Base-by-base conservation (phyloP, 2,113 vertebrate genomes). In the Myotis brandtii region DNA sequence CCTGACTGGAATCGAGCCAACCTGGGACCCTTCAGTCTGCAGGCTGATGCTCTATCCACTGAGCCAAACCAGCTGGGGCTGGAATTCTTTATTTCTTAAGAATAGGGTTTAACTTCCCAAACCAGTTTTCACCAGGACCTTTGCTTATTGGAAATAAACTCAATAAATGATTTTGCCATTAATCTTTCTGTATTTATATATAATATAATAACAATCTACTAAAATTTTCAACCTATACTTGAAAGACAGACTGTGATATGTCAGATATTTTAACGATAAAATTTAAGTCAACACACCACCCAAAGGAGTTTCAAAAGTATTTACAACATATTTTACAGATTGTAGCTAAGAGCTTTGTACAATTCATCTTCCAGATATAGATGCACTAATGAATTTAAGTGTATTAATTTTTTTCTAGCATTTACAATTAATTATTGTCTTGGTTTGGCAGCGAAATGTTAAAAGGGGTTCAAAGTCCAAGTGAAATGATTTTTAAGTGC, bases 131-230 rank as follows among this genome's bases (percentile, higher is more conserved):
- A 93, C 97, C 93, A 96, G 93, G 93, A 97, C 86, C 95, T 98
- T 98, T 98, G 95, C 96, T 98, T 92, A 97, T 83, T 98, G 95
- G 96, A 96, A 85, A 96, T 95, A 96, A 94, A 59, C 91, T 91
- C n/a, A 96, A 93, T 97, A 97, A 98, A 97, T 98, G 56, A 96
- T 97, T 97, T 97, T 93, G 48, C 85, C 87, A 97, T 97, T 98
- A 97, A 98, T 94, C 75, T 97, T 97, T 97, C 94, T 97, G 54
- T 90, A 97, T 98, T 95, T 88, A 81, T 89, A 81, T 89, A 83
- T 96, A 91, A 95, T 95, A 94, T 93, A 97, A 23, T 95, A 97
- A 86, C 89, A 97, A 94, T 96, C 89, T 95, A 83, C 89, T 97
- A 54, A 54, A 93, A 84, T 90, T 82, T 97, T 94, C 81, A 50